Evolutionary conservation across 2,797 vertebrate genomes (phyloP).

Genomic region (Rhincodon typus): DNA sequence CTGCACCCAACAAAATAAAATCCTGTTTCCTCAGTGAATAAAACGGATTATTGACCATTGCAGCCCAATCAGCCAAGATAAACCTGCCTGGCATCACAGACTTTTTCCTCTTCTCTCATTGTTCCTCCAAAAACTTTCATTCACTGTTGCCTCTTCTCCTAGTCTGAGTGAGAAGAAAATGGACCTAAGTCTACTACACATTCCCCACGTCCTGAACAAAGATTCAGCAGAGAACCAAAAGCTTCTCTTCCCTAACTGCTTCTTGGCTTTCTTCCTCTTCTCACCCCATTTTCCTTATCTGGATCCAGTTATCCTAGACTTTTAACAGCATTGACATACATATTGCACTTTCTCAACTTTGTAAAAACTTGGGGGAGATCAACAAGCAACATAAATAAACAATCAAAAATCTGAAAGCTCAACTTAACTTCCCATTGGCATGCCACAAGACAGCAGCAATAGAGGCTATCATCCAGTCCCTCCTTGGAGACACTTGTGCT

Average conservation of each 20-base stretch:
- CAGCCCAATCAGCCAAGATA: neutral
- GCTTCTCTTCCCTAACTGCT: neutral
- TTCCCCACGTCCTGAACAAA: neutral
- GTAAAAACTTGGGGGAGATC: neutral
- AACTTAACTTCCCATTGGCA: neutral
- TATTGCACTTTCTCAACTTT: neutral
- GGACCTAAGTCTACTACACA: neutral
- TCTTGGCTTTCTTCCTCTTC: neutral
- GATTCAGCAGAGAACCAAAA: neutral
- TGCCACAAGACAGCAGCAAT: constrained; percentile 29
- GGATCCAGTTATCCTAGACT: neutral
- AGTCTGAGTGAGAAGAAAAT: neutral
- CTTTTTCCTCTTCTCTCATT: neutral
- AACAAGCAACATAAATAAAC: neutral
- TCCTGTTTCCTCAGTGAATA: neutral
- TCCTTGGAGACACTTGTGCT: neutral
- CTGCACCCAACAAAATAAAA: neutral
- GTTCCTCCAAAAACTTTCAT: neutral
- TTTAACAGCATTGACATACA: neutral
- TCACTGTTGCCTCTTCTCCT: neutral
- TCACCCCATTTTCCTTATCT: neutral
- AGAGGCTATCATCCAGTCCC: neutral
- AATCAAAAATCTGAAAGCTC: neutral
- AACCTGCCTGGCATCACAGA: neutral
- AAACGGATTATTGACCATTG: neutral